A percentile compares a stretch with the other conserved stretches of the same genome.
Evolutionary conservation across 35 echinoderm and acorn worm species (phyloP).

Genomic region (Chiridota heheva): DNA sequence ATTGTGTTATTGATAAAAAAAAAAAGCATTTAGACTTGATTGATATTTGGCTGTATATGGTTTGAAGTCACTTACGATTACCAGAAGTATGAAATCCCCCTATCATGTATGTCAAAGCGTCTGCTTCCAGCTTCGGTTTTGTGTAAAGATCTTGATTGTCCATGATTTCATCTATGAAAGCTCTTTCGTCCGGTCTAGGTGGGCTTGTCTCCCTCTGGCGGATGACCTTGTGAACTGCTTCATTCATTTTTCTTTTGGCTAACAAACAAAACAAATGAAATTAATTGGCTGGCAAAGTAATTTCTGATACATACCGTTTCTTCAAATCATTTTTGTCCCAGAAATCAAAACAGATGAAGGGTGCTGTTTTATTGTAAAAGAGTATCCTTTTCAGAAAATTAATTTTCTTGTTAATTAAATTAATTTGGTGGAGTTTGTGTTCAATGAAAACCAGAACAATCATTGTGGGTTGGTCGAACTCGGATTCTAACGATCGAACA

Average conservation of each 20-base stretch:
- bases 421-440: too few species aligned
- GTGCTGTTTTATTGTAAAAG: too few species aligned
- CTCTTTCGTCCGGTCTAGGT: neutral
- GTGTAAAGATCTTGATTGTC: conserved; percentile 12
- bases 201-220: conserved; percentile 16
- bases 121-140: conserved; percentile 24
- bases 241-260: conserved; percentile 12
- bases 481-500: too few species aligned
- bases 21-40: neutral
- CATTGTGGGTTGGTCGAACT: too few species aligned
- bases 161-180: conserved; percentile 52
- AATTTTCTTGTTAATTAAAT: too few species aligned
- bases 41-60: neutral
- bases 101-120: conserved; percentile 41
- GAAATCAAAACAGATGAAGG: too few species aligned
- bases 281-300: too few species aligned
- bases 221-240: neutral
- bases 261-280: neutral
- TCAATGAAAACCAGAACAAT: too few species aligned
- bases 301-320: too few species aligned
- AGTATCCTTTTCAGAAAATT: too few species aligned
- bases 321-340: too few species aligned
- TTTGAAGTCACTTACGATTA: conserved; percentile 27
- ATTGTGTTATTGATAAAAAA: neutral
- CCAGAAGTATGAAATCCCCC: conserved; percentile 56